Percentiles rank a stretch among this genome's conserved stretches.
Conservation (phyloP, 2,888 invertebrate species). For the Brenthis ino region DNA sequence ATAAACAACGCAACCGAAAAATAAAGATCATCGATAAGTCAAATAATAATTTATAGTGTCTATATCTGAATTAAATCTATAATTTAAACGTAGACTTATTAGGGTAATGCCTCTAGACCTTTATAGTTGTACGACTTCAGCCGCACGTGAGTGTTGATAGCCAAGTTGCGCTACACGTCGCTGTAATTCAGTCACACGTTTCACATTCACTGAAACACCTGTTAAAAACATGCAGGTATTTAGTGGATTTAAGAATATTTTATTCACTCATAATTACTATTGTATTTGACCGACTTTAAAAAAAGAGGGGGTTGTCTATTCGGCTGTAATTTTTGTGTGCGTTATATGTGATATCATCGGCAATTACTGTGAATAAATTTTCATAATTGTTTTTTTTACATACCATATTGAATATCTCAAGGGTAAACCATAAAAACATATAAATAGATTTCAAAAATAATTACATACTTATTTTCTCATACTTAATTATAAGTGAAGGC, state of each 20-base stretch:
- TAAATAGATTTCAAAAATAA: too few species aligned
- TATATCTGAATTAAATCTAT: conserved; percentile 5
- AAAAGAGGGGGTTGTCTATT: too few species aligned
- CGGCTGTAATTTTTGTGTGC: too few species aligned
- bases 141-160: conserved; percentile 14
- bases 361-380: too few species aligned
- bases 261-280: neutral
- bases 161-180: conserved; percentile 4
- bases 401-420: too few species aligned
- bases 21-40: too few species aligned
- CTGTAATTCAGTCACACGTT: conserved; percentile 20
- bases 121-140: conserved; percentile 27
- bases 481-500: too few species aligned
- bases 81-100: conserved; percentile 1
- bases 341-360: too few species aligned
- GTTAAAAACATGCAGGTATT: conserved; percentile 12
- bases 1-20: too few species aligned
- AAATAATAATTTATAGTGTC: neutral
- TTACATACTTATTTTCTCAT: too few species aligned
- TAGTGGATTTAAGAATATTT: neutral
- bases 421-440: too few species aligned
- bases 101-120: conserved; percentile 2
- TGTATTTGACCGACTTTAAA: neutral
- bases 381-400: too few species aligned
- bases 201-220: neutral